Evolutionary conservation across 1,140 invertebrate genomes (phyloP).

Genomic region (Coboldia fuscipes): DNA sequence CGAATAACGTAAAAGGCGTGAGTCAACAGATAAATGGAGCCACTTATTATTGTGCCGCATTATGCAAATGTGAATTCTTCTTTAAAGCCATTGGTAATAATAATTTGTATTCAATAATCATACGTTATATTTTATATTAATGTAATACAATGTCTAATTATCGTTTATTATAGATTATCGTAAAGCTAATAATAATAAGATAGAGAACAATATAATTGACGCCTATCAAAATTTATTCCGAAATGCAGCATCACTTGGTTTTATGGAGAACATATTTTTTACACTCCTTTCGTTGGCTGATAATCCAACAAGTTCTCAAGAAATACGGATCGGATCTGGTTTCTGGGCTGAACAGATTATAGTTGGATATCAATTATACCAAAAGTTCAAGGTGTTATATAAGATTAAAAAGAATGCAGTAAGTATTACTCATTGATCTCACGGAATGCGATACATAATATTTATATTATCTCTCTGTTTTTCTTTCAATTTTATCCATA

Average conservation of each 20-base stretch:
- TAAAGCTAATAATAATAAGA: too few relatives aligned
- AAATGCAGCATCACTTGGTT: slow-evolving; percentile 11
- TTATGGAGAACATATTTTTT: slow-evolving; percentile 12
- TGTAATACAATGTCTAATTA: too few relatives aligned
- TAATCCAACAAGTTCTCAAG: slow-evolving; percentile 5
- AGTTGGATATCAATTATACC: slow-evolving; percentile 11
- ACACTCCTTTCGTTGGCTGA: slow-evolving; percentile 11
- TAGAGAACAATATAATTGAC: slow-evolving; percentile 4
- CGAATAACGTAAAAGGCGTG: too few relatives aligned
- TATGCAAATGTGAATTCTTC: too few relatives aligned
- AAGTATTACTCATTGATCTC: background rate
- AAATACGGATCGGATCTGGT: slow-evolving; percentile 9
- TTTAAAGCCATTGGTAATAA: slow-evolving; percentile 6
- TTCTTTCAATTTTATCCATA: background rate
- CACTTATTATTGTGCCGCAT: too few relatives aligned
- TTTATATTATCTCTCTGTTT: background rate
- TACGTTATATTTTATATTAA: too few relatives aligned
- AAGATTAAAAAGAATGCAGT: slow-evolving; percentile 14
- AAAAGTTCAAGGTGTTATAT: slow-evolving; percentile 15
- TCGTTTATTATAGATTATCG: too few relatives aligned
- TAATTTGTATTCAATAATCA: too few relatives aligned
- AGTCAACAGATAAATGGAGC: too few relatives aligned
- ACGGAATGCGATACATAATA: background rate
- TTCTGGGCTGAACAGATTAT: slow-evolving; percentile 15
- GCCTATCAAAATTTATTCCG: slow-evolving; percentile 11